phyloP scores from a whole-genome alignment of 2,797 vertebrate species.

The Loris lydekkerianus region DNA sequence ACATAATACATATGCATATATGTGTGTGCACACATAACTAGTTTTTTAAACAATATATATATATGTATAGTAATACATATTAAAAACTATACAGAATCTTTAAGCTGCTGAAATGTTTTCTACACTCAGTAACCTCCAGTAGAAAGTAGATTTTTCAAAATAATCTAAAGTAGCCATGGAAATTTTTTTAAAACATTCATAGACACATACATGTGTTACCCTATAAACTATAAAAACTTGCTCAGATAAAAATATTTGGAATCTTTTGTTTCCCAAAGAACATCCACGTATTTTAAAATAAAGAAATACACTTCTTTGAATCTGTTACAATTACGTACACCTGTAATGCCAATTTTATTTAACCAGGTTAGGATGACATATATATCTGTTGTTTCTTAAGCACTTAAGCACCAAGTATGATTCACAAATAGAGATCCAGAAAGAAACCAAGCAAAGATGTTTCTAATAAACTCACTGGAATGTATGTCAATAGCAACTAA shows the following conservation, averaged over 20 bases:
- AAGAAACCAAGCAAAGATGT: not conserved
- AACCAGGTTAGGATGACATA: not conserved
- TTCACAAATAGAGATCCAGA: not conserved
- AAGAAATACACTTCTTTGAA: not conserved
- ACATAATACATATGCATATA: not conserved
- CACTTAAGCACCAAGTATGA: slow-evolving; percentile 25
- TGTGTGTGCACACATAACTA: not conserved
- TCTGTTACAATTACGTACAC: not conserved
- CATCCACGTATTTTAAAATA: not conserved
- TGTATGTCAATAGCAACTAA: not conserved
- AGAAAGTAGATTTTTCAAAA: slow-evolving; percentile 4
- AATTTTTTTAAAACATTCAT: slow-evolving; percentile 45
- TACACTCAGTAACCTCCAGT: not conserved
- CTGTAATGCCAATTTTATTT: not conserved
- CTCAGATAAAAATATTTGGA: slow-evolving; percentile 7
- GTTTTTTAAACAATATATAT: not conserved
- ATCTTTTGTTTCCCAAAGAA: not conserved
- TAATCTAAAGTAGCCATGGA: not conserved
- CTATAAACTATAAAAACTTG: not conserved
- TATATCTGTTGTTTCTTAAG: not conserved
- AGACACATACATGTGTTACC: not conserved
- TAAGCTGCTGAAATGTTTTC: not conserved
- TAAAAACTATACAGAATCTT: not conserved
- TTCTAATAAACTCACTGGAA: not conserved
- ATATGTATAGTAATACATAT: not conserved